A percentile compares a stretch with the other conserved stretches of the same genome.
Conservation (phyloP, 2,888 invertebrate species). For the Dasypogon diadema region DNA sequence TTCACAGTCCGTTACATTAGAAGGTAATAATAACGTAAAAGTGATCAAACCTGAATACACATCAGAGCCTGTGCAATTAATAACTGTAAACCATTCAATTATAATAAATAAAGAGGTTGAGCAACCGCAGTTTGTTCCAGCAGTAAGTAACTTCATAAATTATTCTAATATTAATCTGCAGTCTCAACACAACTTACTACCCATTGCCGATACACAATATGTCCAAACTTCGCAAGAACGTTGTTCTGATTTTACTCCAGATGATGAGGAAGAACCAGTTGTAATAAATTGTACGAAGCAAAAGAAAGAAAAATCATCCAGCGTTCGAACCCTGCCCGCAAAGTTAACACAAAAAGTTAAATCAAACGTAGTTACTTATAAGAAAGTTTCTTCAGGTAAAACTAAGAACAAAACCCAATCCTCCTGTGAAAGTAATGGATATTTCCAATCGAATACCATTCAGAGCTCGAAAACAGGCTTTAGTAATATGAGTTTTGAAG, state of each 20-base stretch:
- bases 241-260: conserved; percentile 66
- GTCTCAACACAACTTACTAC: conserved; percentile 61
- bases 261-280: conserved; percentile 67
- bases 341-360: conserved; percentile 68
- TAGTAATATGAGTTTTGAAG: conserved; percentile 82
- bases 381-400: conserved; percentile 63
- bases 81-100: conserved; percentile 68
- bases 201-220: conserved; percentile 67
- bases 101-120: conserved; percentile 67
- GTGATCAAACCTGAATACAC: conserved; percentile 40
- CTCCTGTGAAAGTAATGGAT: conserved; percentile 57
- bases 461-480: conserved; percentile 72
- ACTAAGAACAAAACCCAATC: conserved; percentile 59
- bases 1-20: conserved; percentile 61
- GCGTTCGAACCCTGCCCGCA: conserved; percentile 65
- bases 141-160: conserved; percentile 55
- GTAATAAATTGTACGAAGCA: conserved; percentile 62
- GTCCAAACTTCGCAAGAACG: conserved; percentile 66
- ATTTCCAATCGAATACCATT: conserved; percentile 67
- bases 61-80: conserved; percentile 60
- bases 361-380: conserved; percentile 62
- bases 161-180: conserved; percentile 57
- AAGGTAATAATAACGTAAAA: conserved; percentile 58
- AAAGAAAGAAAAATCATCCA: conserved; percentile 66
- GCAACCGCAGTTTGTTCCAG: conserved; percentile 40